Evolutionary conservation across 2,113 vertebrate genomes (phyloP).

Genomic region (Odobenus rosmarus): DNA sequence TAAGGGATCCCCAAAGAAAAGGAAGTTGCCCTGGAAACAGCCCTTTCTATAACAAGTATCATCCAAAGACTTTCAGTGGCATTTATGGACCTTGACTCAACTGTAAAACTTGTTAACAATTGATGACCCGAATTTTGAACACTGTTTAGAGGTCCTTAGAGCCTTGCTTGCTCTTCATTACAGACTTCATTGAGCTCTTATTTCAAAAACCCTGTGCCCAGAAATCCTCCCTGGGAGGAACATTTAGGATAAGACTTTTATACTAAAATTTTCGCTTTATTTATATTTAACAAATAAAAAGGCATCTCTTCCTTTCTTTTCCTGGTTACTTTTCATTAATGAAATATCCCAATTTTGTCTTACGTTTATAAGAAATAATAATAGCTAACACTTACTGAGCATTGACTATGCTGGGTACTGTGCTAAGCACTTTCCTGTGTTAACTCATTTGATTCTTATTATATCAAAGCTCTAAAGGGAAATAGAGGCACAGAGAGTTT

Average conservation of each 20-base stretch:
- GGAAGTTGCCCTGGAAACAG: not conserved
- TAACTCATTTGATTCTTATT: not conserved
- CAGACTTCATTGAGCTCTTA: not conserved
- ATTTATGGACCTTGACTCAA: not conserved
- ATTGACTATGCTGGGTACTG: not conserved
- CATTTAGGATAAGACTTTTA: not conserved
- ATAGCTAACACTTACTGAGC: not conserved
- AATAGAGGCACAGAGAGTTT: not conserved
- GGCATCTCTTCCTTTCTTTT: slow-evolving; percentile 21
- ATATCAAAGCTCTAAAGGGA: not conserved
- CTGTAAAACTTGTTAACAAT: not conserved
- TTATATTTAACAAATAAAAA: slow-evolving; percentile 29
- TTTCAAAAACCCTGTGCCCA: not conserved
- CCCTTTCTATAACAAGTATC: not conserved
- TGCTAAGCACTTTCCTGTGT: not conserved
- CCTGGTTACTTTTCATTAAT: slow-evolving; percentile 1
- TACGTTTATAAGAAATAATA: slow-evolving; percentile 30
- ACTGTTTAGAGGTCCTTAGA: not conserved
- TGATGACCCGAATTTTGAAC: not conserved
- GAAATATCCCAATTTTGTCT: not conserved
- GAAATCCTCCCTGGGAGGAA: not conserved
- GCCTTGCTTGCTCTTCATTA: not conserved
- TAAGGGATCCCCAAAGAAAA: not conserved
- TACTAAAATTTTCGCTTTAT: not conserved
- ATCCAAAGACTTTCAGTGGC: not conserved